Evolutionary conservation across 2,113 vertebrate genomes (phyloP), one percentile per base, ranked within the genome.

Genomic region (Boleophthalmus pectinirostris): DNA sequence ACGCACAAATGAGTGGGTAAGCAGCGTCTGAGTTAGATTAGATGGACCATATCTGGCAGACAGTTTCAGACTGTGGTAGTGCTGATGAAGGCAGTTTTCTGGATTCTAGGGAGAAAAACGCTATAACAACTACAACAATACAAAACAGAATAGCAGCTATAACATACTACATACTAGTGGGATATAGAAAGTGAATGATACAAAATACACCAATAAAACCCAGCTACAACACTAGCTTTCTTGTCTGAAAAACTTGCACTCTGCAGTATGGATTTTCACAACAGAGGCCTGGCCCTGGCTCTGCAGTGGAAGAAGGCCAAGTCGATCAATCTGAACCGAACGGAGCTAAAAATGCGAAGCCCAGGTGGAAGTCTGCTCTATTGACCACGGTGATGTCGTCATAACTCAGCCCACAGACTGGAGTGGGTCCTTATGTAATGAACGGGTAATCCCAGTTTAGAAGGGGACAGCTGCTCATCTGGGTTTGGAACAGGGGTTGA

Each of bases 1-100:
- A 78, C 0, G 12, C 71, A 80, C 66, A 86, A 68, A 71, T 64
- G 21, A 46, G 71, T 60, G 43, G 69, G 77, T 82, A 80, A 81
- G 81, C 83, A 84, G 79, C 68, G 79, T 79, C 72, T 86, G 80
- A 70, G 78, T 79, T 66, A 70, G 78, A 89, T 90, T 84, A 89
- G 87, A 90, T 82, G 76, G 80, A 78, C 79, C 85, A 77, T 38
- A 66, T 77, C 85, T 78, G 70, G 66, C 82, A 78, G 72, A 68
- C 38, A 43, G 38, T 81, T 73, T 67, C 80, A 56, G 68, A 71
- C 68, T 51, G 21, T 43, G 73, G 77, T 60, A 47, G 18, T 74
- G 78, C 79, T 86, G 85, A 85, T 75, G 74, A 77, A 64, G 46
- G 74, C 65, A 86, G 79, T 89, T 77, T 70, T 81, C 75, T 81